A percentile compares a stretch with the other conserved stretches of the same genome.
phyloP scores from a whole-genome alignment of 2,888 invertebrate species.

The Lepidochitona cinerea region DNA sequence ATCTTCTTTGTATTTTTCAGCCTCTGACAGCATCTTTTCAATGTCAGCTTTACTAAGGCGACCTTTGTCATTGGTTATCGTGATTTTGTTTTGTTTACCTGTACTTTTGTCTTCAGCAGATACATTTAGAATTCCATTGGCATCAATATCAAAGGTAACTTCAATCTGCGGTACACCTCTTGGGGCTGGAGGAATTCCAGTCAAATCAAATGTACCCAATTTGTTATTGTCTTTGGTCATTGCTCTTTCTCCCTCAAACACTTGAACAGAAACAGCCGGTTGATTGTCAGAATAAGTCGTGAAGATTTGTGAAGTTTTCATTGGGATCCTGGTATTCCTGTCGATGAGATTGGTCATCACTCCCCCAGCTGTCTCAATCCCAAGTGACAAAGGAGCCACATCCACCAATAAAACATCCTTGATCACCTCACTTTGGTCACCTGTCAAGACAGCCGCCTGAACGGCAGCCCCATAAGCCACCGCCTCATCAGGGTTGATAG shows the following conservation, averaged over 20 bases:
- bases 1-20: slow-evolving; percentile 61
- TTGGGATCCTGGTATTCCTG: slow-evolving; percentile 67
- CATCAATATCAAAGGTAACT: slow-evolving; percentile 89
- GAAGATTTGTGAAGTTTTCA: slow-evolving; percentile 73
- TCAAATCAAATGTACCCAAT: slow-evolving; percentile 59
- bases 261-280: slow-evolving; percentile 70
- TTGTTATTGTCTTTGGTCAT: slow-evolving; percentile 94
- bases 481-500: slow-evolving; percentile 94
- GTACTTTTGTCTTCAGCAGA: slow-evolving; percentile 80
- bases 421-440: slow-evolving; percentile 76
- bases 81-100: slow-evolving; percentile 85
- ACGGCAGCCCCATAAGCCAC: slow-evolving; percentile 80
- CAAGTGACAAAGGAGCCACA: slow-evolving; percentile 67
- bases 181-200: slow-evolving; percentile 64
- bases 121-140: slow-evolving; percentile 82
- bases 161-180: slow-evolving; percentile 63
- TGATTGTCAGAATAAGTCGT: slow-evolving; percentile 94
- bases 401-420: slow-evolving; percentile 90
- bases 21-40: slow-evolving; percentile 76
- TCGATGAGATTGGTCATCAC: slow-evolving; percentile 57
- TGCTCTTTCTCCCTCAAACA: slow-evolving; percentile 93
- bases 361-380: slow-evolving; percentile 75
- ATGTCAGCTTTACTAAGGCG: slow-evolving; percentile 89
- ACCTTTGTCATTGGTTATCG: slow-evolving; percentile 90
- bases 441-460: slow-evolving; percentile 79